Evolutionary conservation across 2,888 invertebrate species (phyloP).

Genomic region (Choristoneura rosaceana): DNA sequence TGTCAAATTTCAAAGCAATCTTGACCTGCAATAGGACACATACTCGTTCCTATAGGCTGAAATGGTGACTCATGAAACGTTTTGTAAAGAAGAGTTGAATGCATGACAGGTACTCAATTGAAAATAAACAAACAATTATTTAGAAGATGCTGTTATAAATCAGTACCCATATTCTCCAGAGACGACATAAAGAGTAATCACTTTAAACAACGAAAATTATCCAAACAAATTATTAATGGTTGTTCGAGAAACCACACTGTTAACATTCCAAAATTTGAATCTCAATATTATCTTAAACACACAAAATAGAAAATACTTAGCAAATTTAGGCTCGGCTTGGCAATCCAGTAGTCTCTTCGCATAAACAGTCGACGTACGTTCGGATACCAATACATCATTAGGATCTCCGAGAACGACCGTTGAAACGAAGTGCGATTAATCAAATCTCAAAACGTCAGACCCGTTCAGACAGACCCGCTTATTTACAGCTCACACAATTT

Average conservation of each 20-base stretch:
- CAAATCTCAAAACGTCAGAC: constrained; percentile 63
- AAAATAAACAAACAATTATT: background rate
- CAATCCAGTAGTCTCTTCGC: background rate
- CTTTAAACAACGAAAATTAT: background rate
- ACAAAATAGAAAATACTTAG: background rate
- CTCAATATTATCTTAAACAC: background rate
- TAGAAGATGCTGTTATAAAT: too few species aligned
- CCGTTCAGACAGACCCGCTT: constrained; percentile 58
- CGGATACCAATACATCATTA: constrained; percentile 49
- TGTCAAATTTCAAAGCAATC: too few species aligned
- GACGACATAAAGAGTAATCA: background rate
- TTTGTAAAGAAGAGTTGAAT: too few species aligned
- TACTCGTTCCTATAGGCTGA: too few species aligned
- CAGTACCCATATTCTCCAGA: background rate
- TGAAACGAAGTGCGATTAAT: constrained; percentile 64
- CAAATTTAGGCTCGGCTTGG: constrained; percentile 2
- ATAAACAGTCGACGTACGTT: constrained; percentile 16
- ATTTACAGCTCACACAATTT: constrained; percentile 47
- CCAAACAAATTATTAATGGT: background rate
- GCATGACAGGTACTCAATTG: background rate
- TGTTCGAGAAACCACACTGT: background rate
- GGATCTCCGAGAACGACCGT: constrained; percentile 55
- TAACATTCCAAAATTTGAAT: constrained; percentile 2
- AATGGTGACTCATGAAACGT: too few species aligned
- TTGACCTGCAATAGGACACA: too few species aligned